phyloP scores from a whole-genome alignment of 2,888 invertebrate species.

The Myopa testacea region DNA sequence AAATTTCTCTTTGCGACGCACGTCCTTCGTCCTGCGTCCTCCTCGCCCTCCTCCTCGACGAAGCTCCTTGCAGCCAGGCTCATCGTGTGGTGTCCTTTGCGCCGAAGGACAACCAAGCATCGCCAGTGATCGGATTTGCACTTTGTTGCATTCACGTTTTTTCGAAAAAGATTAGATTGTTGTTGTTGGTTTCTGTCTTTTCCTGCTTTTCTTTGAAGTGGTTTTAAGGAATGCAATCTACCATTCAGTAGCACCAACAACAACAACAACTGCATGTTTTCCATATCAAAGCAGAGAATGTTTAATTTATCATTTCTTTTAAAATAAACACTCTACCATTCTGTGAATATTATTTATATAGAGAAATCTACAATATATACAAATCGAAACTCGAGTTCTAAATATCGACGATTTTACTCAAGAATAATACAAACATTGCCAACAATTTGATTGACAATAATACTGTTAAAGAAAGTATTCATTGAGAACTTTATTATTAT shows the following conservation, averaged over 20 bases:
- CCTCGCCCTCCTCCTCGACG: background rate
- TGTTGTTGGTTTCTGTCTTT: background rate
- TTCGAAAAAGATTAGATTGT: background rate
- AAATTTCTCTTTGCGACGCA: background rate
- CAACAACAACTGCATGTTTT: background rate
- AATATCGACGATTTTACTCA: too few relatives aligned
- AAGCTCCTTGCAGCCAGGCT: background rate
- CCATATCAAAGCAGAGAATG: too few relatives aligned
- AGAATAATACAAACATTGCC: too few relatives aligned
- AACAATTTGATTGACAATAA: too few relatives aligned
- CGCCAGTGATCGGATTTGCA: background rate
- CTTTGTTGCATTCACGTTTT: background rate
- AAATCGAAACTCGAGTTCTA: too few relatives aligned
- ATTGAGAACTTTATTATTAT: too few relatives aligned
- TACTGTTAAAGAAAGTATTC: too few relatives aligned
- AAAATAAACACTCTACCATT: too few relatives aligned
- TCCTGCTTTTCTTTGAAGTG: background rate
- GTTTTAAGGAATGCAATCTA: background rate
- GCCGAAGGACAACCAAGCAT: background rate
- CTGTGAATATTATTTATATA: too few relatives aligned
- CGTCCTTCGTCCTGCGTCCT: background rate
- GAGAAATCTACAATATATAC: too few relatives aligned
- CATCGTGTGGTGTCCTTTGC: background rate
- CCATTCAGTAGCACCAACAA: background rate
- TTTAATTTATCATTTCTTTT: too few relatives aligned